A percentile compares a stretch with the other conserved stretches of the same genome.
These are phyloP conservation scores for Bufo gargarizans DNA, from an alignment of 2,113 vertebrate species.

Conservation along the genomic window DNA sequence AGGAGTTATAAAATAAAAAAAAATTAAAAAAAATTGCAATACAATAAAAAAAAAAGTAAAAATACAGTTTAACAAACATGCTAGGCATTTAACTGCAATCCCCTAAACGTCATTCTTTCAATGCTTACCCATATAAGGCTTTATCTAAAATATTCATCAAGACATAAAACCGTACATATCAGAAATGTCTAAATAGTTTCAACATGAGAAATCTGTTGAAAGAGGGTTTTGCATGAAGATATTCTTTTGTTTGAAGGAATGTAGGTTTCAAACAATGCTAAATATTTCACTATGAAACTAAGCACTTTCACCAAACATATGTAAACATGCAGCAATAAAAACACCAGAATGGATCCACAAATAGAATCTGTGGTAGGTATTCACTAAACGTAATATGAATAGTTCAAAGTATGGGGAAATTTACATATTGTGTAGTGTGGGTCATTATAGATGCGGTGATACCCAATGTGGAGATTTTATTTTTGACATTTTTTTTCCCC, in stretches of 20 bases:
- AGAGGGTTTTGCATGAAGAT: background rate
- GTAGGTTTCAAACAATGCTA: background rate
- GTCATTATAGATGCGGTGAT: too few species aligned
- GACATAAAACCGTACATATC: slow-evolving; percentile 9
- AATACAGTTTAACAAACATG: slow-evolving; percentile 14
- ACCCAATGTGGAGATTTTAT: too few species aligned
- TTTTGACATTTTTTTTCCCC: too few species aligned
- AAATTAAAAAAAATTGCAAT: background rate
- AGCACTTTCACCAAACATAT: background rate
- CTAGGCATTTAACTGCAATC: background rate
- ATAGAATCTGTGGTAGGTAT: background rate
- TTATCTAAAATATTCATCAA: slow-evolving; percentile 22
- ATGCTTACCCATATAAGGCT: slow-evolving; percentile 39
- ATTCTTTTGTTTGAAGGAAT: background rate
- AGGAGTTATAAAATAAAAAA: too few species aligned
- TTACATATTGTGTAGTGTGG: too few species aligned
- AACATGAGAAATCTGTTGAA: slow-evolving; percentile 4
- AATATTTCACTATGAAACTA: background rate
- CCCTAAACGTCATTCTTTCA: background rate
- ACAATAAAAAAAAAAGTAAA: background rate
- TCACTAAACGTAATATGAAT: background rate
- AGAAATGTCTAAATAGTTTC: slow-evolving; percentile 12
- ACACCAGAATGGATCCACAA: background rate
- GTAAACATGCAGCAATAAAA: background rate
- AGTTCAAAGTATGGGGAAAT: too few species aligned